A percentile compares a stretch with the other conserved stretches of the same genome.
phyloP scores from a whole-genome alignment of 2,888 invertebrate species.

The Priapulus caudatus region DNA sequence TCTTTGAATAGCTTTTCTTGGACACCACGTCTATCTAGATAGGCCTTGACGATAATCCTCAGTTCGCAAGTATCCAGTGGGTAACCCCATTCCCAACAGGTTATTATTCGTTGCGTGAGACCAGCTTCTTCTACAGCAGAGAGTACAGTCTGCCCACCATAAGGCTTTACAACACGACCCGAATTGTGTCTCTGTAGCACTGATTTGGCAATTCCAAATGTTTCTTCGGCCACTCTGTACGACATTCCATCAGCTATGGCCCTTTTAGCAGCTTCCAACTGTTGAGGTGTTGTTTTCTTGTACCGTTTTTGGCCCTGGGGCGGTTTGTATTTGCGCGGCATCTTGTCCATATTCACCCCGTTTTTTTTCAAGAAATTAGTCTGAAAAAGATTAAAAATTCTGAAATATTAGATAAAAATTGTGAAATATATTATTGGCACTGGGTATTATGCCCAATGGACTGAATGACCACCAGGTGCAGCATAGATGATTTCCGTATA shows the following conservation, averaged over 20 bases:
- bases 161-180: background rate
- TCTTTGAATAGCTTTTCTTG: background rate
- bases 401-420: background rate
- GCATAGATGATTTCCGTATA: background rate
- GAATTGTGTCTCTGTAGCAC: background rate
- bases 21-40: background rate
- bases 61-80: background rate
- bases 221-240: background rate
- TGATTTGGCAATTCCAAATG: background rate
- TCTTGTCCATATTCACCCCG: slow-evolving; percentile 1
- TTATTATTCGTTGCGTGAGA: background rate
- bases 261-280: too few relatives aligned
- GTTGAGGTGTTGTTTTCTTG: too few relatives aligned
- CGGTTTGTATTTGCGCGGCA: background rate
- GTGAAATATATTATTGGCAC: background rate
- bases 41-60: background rate
- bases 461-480: background rate
- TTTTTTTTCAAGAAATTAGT: background rate
- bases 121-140: background rate
- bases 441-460: background rate
- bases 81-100: background rate
- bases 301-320: too few relatives aligned
- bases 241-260: background rate
- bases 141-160: background rate
- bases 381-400: background rate